Percentiles rank a stretch among this genome's conserved stretches.
Evolutionary conservation across 2,888 invertebrate genomes (phyloP).

Genomic region (Eremobia ochroleuca): DNA sequence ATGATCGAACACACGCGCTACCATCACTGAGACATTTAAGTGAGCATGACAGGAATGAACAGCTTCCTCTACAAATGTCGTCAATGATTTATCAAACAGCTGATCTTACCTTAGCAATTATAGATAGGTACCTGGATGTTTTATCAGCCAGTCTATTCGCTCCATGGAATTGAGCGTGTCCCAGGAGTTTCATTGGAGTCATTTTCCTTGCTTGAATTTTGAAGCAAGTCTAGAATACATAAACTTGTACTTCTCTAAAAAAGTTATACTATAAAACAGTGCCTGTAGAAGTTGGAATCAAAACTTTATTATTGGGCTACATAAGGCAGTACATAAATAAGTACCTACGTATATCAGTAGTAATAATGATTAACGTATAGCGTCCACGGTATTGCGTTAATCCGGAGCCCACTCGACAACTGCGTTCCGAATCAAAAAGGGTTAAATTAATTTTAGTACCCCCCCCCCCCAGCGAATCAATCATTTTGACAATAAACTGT

Average conservation of each 20-base stretch:
- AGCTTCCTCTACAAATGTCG: not conserved
- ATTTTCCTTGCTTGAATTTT: constrained; percentile 45
- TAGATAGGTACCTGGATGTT: constrained; percentile 70
- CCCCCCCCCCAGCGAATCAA: constrained; percentile 66
- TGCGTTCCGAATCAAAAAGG: constrained; percentile 49
- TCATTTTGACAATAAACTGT: constrained; percentile 71
- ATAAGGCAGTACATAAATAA: not conserved
- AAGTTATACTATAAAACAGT: not conserved
- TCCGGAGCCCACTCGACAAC: constrained; percentile 42
- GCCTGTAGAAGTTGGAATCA: not conserved
- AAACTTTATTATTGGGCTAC: not conserved
- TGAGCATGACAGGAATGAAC: not conserved
- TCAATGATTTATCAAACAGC: not conserved
- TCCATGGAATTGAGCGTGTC: constrained; percentile 79
- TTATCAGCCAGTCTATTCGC: constrained; percentile 74
- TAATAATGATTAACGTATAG: constrained; percentile 29
- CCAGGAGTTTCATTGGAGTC: constrained; percentile 70
- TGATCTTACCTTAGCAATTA: not conserved
- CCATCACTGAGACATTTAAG: not conserved
- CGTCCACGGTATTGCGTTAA: constrained; percentile 35
- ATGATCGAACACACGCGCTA: not conserved
- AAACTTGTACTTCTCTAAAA: not conserved
- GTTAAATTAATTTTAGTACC: constrained; percentile 68
- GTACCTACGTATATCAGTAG: not conserved
- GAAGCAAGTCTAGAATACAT: not conserved